These are phyloP conservation scores for Hypselothyrea guttata DNA, from an alignment of 2,888 invertebrate species.

Conservation along the genomic window DNA sequence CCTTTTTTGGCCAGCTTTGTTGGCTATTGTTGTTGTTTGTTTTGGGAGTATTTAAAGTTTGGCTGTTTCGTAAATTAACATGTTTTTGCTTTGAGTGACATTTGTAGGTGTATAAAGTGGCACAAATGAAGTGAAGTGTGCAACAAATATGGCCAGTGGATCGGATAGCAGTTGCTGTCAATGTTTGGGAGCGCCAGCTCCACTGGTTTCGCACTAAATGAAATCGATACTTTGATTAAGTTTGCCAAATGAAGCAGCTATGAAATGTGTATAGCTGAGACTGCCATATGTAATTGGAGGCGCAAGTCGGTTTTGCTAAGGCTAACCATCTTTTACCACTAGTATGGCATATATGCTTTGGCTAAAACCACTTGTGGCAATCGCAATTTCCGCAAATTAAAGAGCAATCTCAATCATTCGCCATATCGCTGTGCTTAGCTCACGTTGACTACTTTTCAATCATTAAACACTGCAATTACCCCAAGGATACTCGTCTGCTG, in stretches of 20 bases:
- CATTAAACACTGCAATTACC: slow-evolving; percentile 69
- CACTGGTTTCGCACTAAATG: slow-evolving; percentile 4
- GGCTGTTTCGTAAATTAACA: slow-evolving; percentile 65
- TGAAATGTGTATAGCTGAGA: too few relatives aligned
- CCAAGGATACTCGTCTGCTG: slow-evolving; percentile 52
- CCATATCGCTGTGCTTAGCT: slow-evolving; percentile 61
- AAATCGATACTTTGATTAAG: too few relatives aligned
- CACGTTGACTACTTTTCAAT: slow-evolving; percentile 66
- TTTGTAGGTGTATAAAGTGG: slow-evolving; percentile 77
- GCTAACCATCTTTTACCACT: too few relatives aligned
- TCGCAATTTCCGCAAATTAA: slow-evolving; percentile 72
- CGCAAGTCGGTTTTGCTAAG: too few relatives aligned
- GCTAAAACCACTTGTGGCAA: slow-evolving; percentile 19
- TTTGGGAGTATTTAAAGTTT: slow-evolving; percentile 51
- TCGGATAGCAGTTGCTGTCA: slow-evolving; percentile 43
- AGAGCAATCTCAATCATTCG: slow-evolving; percentile 67
- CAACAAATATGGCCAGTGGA: slow-evolving; percentile 67
- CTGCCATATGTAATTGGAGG: too few relatives aligned
- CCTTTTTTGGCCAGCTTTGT: slow-evolving; percentile 54
- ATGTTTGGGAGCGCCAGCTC: slow-evolving; percentile 40
- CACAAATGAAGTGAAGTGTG: slow-evolving; percentile 76
- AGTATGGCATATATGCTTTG: too few relatives aligned
- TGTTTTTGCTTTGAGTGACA: slow-evolving; percentile 74
- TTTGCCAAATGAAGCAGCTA: too few relatives aligned
- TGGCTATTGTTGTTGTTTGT: slow-evolving; percentile 15